Evolutionary conservation across 2,113 vertebrate genomes (phyloP).

Genomic region (Ciconia stormi): DNA sequence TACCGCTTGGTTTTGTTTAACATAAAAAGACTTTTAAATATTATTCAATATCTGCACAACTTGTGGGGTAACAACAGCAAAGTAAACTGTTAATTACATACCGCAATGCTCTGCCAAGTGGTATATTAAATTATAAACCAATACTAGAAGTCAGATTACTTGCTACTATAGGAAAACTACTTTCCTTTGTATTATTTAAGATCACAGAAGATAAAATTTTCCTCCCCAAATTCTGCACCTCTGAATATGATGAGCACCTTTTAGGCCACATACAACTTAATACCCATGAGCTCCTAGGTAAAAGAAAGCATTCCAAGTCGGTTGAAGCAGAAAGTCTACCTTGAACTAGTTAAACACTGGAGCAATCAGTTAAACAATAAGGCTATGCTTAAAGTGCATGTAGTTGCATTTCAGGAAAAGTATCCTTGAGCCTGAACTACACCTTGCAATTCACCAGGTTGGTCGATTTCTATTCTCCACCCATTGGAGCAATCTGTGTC

Average conservation of each 20-base stretch:
- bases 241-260: neutral
- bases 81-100: neutral
- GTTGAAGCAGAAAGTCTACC: neutral
- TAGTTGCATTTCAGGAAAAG: slow-evolving; percentile 10
- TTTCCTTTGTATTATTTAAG: neutral
- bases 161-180: neutral
- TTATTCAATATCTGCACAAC: neutral
- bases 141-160: neutral
- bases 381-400: neutral
- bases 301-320: neutral
- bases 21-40: neutral
- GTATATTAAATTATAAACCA: neutral
- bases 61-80: neutral
- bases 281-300: neutral
- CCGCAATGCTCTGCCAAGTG: neutral
- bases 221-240: neutral
- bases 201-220: neutral
- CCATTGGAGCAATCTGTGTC: neutral
- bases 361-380: neutral
- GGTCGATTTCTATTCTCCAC: neutral
- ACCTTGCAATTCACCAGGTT: slow-evolving; percentile 21
- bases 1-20: neutral
- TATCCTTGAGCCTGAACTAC: neutral
- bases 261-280: neutral
- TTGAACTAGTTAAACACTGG: neutral